Percentiles rank a stretch among this genome's conserved stretches.
Evolutionary conservation across 2,888 invertebrate genomes (phyloP).

Genomic region (Antheraea yamamai): DNA sequence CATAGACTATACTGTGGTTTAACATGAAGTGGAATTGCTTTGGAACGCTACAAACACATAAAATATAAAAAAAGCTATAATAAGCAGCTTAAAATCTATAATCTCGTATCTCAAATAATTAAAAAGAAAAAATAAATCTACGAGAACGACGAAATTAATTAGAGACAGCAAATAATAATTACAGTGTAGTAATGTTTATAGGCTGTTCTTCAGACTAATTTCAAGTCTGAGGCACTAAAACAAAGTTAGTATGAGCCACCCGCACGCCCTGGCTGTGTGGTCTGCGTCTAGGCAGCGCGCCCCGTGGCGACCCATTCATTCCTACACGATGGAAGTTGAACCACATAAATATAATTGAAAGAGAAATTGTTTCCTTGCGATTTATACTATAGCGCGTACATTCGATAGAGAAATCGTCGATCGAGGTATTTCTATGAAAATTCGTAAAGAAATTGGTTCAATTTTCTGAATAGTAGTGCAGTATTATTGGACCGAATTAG

Average conservation of each 20-base stretch:
- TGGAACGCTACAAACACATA: too few relatives aligned
- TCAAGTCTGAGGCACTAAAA: constrained; percentile 8
- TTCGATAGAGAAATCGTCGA: not conserved
- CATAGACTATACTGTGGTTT: too few relatives aligned
- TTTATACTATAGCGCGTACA: not conserved
- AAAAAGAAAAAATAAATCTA: not conserved
- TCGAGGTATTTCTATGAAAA: not conserved
- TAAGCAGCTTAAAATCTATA: too few relatives aligned
- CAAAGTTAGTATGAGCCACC: constrained; percentile 18
- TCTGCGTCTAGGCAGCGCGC: constrained; percentile 33
- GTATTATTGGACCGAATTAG: not conserved
- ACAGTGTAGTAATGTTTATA: constrained; percentile 3
- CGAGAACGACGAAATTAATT: not conserved
- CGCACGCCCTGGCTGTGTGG: constrained; percentile 38
- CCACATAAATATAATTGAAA: constrained; percentile 26
- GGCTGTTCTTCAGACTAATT: constrained; percentile 10
- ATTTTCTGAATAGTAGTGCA: not conserved
- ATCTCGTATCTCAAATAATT: not conserved
- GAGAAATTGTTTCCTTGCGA: constrained; percentile 6
- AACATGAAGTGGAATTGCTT: too few relatives aligned
- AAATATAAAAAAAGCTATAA: too few relatives aligned
- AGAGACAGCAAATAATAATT: not conserved
- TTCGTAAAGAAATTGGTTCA: not conserved
- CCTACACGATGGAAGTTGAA: constrained; percentile 15
- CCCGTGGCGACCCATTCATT: constrained; percentile 52